Evolutionary conservation across 2,888 invertebrate species (phyloP).

Genomic region (Papilio protenor): DNA sequence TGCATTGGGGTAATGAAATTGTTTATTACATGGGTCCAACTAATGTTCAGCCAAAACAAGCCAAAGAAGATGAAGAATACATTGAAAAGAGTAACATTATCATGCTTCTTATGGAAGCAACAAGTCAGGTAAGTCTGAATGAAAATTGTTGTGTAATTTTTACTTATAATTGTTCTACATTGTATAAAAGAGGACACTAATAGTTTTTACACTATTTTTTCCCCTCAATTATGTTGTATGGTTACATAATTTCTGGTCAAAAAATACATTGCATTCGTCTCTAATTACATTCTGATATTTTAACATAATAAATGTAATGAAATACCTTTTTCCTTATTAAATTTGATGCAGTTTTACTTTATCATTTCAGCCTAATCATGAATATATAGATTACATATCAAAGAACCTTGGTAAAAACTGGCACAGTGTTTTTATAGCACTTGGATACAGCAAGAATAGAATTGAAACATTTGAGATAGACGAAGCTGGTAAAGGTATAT

Average conservation of each 20-base stretch:
- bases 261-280: background rate
- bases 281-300: background rate
- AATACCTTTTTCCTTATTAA: background rate
- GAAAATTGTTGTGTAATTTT: background rate
- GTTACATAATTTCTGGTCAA: too few relatives aligned
- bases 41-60: constrained; percentile 49
- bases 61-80: constrained; percentile 55
- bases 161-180: background rate
- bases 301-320: background rate
- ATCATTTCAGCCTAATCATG: constrained; percentile 72
- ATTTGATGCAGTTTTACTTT: background rate
- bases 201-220: too few relatives aligned
- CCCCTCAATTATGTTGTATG: too few relatives aligned
- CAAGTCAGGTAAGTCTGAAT: constrained; percentile 60
- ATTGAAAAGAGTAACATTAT: constrained; percentile 70
- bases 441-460: constrained; percentile 85
- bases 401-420: constrained; percentile 85
- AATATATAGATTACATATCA: constrained; percentile 83
- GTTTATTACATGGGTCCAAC: constrained; percentile 71
- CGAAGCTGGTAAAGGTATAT: constrained; percentile 76
- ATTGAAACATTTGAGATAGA: constrained; percentile 84
- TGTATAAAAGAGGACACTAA: too few relatives aligned
- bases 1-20: constrained; percentile 74
- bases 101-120: constrained; percentile 67
- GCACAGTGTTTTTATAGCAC: constrained; percentile 81